These are phyloP conservation scores for Antigone vipio DNA, from an alignment of 2,113 vertebrate genomes.

Conservation along the genomic window DNA sequence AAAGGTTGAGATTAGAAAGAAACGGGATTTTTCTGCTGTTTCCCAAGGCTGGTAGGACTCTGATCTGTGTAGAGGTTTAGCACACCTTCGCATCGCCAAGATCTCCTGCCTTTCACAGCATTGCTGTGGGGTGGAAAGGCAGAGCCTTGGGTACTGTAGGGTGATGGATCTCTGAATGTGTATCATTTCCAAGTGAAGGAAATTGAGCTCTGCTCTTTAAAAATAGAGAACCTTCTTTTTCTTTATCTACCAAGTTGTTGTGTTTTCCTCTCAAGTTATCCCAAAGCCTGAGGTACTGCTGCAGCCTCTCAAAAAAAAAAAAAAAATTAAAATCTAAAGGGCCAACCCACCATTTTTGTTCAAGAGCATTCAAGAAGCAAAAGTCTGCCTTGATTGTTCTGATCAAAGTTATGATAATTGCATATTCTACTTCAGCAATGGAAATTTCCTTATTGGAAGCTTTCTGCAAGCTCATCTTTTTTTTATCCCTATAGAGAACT, in stretches of 20 bases:
- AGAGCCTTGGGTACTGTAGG: too few species aligned
- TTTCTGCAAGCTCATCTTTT: not conserved
- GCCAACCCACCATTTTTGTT: not conserved
- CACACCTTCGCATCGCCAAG: fast-evolving
- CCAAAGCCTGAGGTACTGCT: not conserved
- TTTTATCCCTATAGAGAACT: not conserved
- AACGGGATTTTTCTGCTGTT: not conserved
- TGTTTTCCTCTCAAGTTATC: not conserved
- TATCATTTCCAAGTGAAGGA: not conserved
- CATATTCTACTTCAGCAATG: not conserved
- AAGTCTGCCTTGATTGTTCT: not conserved
- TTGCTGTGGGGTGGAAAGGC: not conserved
- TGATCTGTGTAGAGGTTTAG: not conserved
- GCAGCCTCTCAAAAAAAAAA: fast-evolving
- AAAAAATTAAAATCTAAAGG: not conserved
- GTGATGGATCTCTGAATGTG: not conserved
- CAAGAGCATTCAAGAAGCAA: not conserved
- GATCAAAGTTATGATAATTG: too few species aligned
- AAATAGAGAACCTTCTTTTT: not conserved
- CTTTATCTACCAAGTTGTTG: not conserved
- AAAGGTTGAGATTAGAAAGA: not conserved
- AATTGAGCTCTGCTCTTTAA: not conserved
- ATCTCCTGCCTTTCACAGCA: not conserved
- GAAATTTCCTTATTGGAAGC: not conserved
- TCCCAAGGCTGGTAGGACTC: not conserved